Conservation (phyloP, 2,797 vertebrate species). For the Sebastolobus altivelis region DNA sequence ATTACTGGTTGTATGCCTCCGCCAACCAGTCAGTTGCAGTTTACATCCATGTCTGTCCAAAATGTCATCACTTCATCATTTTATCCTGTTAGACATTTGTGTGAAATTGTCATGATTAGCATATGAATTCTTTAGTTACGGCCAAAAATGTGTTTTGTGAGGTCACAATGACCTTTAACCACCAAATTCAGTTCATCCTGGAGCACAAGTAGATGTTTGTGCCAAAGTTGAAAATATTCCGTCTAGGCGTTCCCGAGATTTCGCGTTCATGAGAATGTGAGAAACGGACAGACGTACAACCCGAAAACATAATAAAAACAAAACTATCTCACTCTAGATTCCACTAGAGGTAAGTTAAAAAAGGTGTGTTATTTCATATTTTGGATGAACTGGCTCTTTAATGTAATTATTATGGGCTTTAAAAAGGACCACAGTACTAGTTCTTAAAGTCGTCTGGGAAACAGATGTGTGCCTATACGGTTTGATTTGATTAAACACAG, state of each 20-base stretch:
- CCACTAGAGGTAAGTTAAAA: not conserved
- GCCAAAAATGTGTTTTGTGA: not conserved
- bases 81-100: not conserved
- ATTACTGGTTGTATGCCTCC: not conserved
- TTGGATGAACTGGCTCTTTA: not conserved
- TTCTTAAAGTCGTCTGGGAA: slow-evolving; percentile 18
- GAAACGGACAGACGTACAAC: not conserved
- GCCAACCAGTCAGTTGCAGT: not conserved
- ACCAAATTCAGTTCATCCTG: not conserved
- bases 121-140: not conserved
- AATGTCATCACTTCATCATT: not conserved
- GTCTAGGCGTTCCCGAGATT: not conserved
- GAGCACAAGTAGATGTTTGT: not conserved
- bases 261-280: not conserved
- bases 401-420: not conserved
- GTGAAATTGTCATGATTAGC: not conserved
- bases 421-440: not conserved
- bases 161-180: not conserved
- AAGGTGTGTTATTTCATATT: not conserved
- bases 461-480: slow-evolving; percentile 35
- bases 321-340: not conserved
- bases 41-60: not conserved
- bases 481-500: slow-evolving; percentile 25
- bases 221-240: not conserved
- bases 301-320: not conserved